Evolutionary conservation across 2,888 invertebrate genomes (phyloP).

Genomic region (Leptopilina syphax): DNA sequence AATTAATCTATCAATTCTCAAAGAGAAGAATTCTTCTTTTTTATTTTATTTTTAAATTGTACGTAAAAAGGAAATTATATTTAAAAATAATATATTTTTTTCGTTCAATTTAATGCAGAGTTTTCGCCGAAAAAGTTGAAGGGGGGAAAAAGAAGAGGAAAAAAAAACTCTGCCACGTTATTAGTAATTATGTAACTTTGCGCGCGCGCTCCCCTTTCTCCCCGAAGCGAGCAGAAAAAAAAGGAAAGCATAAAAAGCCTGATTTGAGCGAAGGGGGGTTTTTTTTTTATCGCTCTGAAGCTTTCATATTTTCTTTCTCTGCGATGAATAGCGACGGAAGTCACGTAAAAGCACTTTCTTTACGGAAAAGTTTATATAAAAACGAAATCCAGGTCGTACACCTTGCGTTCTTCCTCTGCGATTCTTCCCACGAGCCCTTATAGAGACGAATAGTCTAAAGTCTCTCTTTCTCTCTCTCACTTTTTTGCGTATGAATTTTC

Average conservation of each 20-base stretch:
- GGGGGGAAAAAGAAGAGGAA: not conserved
- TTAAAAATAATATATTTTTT: not conserved
- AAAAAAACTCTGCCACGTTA: slow-evolving; percentile 5
- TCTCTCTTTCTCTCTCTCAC: not conserved
- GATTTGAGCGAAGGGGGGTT: slow-evolving; percentile 10
- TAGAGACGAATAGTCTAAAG: slow-evolving; percentile 11
- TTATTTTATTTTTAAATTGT: too few species aligned
- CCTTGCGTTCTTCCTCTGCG: slow-evolving; percentile 36
- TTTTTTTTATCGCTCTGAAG: slow-evolving; percentile 36
- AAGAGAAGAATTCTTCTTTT: not conserved
- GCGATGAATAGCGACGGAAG: slow-evolving; percentile 34
- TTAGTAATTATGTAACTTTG: slow-evolving; percentile 33
- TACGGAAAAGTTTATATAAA: slow-evolving; percentile 37
- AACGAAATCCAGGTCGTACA: slow-evolving; percentile 42
- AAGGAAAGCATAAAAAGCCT: slow-evolving; percentile 20
- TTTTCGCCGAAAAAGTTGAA: not conserved
- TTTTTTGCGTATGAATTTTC: slow-evolving; percentile 22
- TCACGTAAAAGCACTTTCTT: slow-evolving; percentile 40
- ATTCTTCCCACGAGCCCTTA: slow-evolving; percentile 47
- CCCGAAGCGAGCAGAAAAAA: not conserved
- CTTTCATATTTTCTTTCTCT: slow-evolving; percentile 32
- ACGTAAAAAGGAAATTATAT: not conserved
- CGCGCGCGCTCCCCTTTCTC: not conserved
- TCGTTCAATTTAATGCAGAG: slow-evolving; percentile 4
- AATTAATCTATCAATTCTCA: not conserved